phyloP scores from a whole-genome alignment of 2,113 vertebrate genomes.

The Campylorhamphus procurvoides region DNA sequence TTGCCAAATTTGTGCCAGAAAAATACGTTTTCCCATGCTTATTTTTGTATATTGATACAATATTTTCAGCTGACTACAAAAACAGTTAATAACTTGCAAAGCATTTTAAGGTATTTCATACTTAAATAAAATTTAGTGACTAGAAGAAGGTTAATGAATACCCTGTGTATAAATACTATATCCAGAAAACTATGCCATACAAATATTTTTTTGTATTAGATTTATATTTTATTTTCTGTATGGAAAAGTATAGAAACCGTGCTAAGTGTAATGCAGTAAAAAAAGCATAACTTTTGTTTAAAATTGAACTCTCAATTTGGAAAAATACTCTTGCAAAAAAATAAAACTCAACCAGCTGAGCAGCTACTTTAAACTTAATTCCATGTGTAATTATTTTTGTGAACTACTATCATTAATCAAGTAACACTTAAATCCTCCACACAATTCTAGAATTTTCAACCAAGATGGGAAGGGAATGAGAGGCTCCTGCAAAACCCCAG shows the following conservation, averaged over 20 bases:
- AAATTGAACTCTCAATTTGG: background rate
- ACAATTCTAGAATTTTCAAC: background rate
- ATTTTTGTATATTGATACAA: background rate
- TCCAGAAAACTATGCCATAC: background rate
- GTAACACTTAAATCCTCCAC: background rate
- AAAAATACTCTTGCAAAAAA: background rate
- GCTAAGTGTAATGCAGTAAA: background rate
- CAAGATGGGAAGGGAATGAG: background rate
- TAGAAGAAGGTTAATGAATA: background rate
- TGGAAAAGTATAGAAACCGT: background rate
- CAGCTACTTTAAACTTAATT: background rate
- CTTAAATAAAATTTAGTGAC: background rate
- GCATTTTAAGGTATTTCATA: background rate
- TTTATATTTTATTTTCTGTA: background rate
- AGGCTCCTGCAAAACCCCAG: background rate
- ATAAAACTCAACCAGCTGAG: background rate
- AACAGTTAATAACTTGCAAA: background rate
- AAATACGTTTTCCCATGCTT: background rate
- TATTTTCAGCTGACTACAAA: background rate
- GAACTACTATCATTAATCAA: background rate
- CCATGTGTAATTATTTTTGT: background rate
- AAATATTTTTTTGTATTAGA: background rate
- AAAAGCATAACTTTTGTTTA: background rate
- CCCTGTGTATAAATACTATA: background rate
- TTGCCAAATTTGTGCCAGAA: background rate